phyloP scores from a whole-genome alignment of 2,888 invertebrate species.

The Balanococcus diminutus region DNA sequence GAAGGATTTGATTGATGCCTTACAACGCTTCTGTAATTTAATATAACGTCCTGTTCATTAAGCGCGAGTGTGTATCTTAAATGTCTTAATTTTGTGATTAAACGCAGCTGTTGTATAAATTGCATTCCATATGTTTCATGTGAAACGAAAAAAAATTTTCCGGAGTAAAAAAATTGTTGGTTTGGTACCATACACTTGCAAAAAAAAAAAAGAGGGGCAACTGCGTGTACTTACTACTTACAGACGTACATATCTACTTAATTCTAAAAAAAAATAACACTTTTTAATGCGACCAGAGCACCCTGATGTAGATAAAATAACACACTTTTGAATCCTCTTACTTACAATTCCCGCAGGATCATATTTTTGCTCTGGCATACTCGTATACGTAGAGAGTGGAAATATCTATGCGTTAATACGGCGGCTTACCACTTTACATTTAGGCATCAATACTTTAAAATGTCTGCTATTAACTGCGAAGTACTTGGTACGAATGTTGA shows the following conservation, averaged over 20 bases:
- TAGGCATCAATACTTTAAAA: constrained; percentile 20
- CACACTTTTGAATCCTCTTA: constrained; percentile 35
- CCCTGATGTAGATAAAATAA: constrained; percentile 32
- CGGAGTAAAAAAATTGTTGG: neutral
- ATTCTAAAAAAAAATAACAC: neutral
- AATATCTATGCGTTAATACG: constrained; percentile 15
- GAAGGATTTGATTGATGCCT: constrained; percentile 52
- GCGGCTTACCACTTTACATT: constrained; percentile 22
- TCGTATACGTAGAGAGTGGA: neutral
- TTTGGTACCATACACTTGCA: neutral
- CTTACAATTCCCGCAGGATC: constrained; percentile 32
- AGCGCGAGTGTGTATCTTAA: neutral
- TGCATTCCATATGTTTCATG: constrained; percentile 2
- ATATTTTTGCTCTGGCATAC: neutral
- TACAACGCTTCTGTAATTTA: constrained; percentile 52
- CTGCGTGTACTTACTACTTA: neutral
- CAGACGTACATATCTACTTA: neutral
- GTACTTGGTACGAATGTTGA: neutral
- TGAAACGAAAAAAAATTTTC: neutral
- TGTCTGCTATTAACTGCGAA: constrained; percentile 2
- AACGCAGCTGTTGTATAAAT: constrained; percentile 42
- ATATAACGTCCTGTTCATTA: constrained; percentile 46
- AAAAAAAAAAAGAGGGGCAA: neutral
- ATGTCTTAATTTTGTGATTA: constrained; percentile 52
- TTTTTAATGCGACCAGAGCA: neutral